Conservation (phyloP, 2,113 vertebrate genomes). For the Dermatemys mawii region DNA sequence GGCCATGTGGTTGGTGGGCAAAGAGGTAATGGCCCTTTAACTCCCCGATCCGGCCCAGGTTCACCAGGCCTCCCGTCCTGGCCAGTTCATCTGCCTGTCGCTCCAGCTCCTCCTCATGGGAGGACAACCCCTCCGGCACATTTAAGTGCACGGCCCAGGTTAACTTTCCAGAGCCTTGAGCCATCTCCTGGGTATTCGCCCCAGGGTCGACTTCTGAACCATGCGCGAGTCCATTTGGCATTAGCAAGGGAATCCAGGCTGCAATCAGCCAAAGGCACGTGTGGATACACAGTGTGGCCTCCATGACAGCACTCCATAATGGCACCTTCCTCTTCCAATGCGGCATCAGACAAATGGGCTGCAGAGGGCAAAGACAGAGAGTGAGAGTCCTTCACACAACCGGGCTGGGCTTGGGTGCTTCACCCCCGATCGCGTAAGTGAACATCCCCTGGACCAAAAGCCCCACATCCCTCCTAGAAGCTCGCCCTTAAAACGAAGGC, state of each 20-base stretch:
- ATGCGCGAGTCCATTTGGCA: not conserved
- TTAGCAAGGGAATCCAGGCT: conserved; percentile 50
- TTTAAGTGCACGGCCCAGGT: conserved; percentile 90
- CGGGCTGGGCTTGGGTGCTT: not conserved
- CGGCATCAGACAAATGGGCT: conserved; percentile 80
- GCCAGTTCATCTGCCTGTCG: conserved; percentile 84
- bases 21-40: conserved; percentile 92
- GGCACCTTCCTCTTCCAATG: conserved; percentile 65
- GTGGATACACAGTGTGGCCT: conserved; percentile 50
- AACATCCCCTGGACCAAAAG: not conserved
- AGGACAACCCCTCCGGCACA: not conserved
- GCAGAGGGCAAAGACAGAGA: not conserved
- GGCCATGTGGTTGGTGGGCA: conserved; percentile 40
- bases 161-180: conserved; percentile 35
- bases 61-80: conserved; percentile 83
- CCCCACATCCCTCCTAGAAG: rapidly evolving
- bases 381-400: rapidly evolving
- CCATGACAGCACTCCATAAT: conserved; percentile 70
- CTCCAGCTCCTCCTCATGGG: conserved; percentile 63
- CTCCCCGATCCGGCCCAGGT: conserved; percentile 91
- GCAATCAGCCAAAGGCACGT: conserved; percentile 70
- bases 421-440: not conserved
- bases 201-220: not conserved
- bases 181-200: not conserved
- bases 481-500: not conserved